phyloP scores from a whole-genome alignment of 2,797 vertebrate species.

The Hemibagrus guttatus region DNA sequence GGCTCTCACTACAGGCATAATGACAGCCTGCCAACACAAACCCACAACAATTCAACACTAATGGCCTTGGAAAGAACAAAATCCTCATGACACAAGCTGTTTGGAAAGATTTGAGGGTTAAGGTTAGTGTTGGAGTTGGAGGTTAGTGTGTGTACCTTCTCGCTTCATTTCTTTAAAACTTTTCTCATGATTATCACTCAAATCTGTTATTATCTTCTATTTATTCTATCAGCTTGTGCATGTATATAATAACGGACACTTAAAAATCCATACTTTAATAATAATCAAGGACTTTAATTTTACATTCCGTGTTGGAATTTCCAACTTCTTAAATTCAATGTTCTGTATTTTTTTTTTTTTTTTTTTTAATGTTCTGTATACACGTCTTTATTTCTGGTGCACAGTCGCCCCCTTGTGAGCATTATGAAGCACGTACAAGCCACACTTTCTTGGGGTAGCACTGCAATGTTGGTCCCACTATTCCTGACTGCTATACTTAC shows the following conservation, averaged over 20 bases:
- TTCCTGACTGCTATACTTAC: background rate
- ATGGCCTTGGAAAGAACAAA: constrained; percentile 71
- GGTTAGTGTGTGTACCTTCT: background rate
- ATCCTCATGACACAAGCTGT: background rate
- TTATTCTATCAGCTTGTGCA: background rate
- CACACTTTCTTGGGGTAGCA: background rate
- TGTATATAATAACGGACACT: background rate
- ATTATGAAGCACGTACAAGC: background rate
- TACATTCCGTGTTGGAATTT: too few relatives aligned
- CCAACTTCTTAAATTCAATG: too few relatives aligned
- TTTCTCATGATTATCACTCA: background rate
- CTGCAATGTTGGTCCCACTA: background rate
- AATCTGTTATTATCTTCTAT: background rate
- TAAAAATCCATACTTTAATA: background rate
- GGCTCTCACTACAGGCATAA: constrained; percentile 72
- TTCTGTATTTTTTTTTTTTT: too few relatives aligned
- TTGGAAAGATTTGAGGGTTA: background rate
- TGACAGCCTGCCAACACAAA: constrained; percentile 76
- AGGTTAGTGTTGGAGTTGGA: background rate
- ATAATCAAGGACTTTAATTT: background rate
- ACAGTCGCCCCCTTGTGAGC: constrained; percentile 33
- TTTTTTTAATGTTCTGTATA: too few relatives aligned
- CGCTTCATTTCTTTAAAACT: background rate
- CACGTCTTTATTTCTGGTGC: background rate
- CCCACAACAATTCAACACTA: constrained; percentile 69